Evolutionary conservation across 2,888 invertebrate species (phyloP).

Genomic region (Athetis lepigone): DNA sequence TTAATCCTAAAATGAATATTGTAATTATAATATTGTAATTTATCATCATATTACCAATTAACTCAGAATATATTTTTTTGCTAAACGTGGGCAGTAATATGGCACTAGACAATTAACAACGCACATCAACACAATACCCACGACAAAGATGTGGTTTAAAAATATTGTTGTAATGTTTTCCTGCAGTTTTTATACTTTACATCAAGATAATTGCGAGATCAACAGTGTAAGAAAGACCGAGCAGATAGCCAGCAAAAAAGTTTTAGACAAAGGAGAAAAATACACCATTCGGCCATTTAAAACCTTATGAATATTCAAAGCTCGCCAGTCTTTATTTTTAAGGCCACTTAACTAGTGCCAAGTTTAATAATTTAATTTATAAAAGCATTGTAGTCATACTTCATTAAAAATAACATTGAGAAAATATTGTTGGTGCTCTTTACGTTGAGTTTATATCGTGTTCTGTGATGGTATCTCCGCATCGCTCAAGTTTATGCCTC

Average conservation of each 20-base stretch:
- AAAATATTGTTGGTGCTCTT: slow-evolving; percentile 39
- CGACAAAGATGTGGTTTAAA: slow-evolving; percentile 10
- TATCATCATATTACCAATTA: no score
- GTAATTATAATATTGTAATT: no score
- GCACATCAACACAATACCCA: background rate
- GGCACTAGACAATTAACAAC: no score
- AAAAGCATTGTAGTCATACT: slow-evolving; percentile 52
- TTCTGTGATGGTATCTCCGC: slow-evolving; percentile 29
- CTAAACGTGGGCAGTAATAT: no score
- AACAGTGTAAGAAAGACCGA: slow-evolving; percentile 35
- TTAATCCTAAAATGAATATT: no score
- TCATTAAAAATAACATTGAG: slow-evolving; percentile 51
- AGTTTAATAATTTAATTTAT: slow-evolving; percentile 60
- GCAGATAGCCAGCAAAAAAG: slow-evolving; percentile 50
- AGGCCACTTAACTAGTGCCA: slow-evolving; percentile 57
- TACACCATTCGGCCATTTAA: slow-evolving; percentile 62
- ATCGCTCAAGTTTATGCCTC: slow-evolving; percentile 24
- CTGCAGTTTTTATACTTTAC: slow-evolving; percentile 23
- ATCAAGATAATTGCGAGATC: slow-evolving; percentile 44
- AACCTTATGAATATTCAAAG: slow-evolving; percentile 64
- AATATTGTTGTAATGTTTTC: slow-evolving; percentile 19
- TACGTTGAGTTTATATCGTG: slow-evolving; percentile 28
- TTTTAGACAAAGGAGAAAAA: slow-evolving; percentile 61
- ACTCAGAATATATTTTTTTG: no score
- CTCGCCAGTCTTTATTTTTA: slow-evolving; percentile 52